Conservation (phyloP, 1,140 invertebrate species). For the Neodiprion virginianus region DNA sequence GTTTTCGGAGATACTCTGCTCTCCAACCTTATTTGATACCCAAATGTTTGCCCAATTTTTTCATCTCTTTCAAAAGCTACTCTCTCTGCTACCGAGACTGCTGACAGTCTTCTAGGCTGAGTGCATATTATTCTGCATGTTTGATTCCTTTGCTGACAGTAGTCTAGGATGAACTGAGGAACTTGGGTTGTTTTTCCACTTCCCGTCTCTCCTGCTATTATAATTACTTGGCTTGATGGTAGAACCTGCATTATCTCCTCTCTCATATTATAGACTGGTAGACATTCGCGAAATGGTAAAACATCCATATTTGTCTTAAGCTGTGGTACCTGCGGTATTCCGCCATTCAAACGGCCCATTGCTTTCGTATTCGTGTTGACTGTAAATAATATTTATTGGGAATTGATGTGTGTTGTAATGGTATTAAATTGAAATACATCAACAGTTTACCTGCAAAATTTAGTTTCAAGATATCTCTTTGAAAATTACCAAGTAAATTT, state of each 20-base stretch:
- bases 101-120: constrained; percentile 90
- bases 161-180: constrained; percentile 89
- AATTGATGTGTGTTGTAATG: constrained; percentile 17
- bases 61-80: constrained; percentile 87
- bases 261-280: constrained; percentile 66
- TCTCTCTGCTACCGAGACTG: constrained; percentile 84
- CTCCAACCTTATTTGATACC: constrained; percentile 93
- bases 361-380: constrained; percentile 61
- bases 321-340: constrained; percentile 69
- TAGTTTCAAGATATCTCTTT: too few relatives aligned
- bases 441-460: too few relatives aligned
- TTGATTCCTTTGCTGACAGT: constrained; percentile 69
- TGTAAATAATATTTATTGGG: constrained; percentile 37
- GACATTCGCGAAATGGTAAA: constrained; percentile 61
- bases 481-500: constrained; percentile 13
- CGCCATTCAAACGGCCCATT: constrained; percentile 68
- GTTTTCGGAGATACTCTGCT: constrained; percentile 82
- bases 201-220: constrained; percentile 84
- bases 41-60: constrained; percentile 84
- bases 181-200: constrained; percentile 93
- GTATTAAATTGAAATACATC: neutral
- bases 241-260: constrained; percentile 65
- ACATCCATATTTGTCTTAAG: constrained; percentile 61
- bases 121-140: constrained; percentile 90
- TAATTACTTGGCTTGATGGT: constrained; percentile 63